Base-by-base conservation (phyloP, 2,888 invertebrate species). In the Actias luna region DNA sequence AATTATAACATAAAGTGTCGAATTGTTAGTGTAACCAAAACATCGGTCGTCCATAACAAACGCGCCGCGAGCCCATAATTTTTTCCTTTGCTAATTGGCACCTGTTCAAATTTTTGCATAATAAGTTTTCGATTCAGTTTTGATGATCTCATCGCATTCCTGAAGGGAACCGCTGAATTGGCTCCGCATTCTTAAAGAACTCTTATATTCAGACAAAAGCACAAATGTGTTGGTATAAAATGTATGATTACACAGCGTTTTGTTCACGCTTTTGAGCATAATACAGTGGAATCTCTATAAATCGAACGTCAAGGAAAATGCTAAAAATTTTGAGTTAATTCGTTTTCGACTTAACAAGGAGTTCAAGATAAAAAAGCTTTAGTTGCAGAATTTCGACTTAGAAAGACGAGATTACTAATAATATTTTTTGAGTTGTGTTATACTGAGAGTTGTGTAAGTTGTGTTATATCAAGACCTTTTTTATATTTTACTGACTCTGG, bases 111-210 rank as follows among this genome's bases (percentile, higher is more conserved):
- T 69, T 73, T 70, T 74, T 70, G 74, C 64, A 66, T 70, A 71
- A 73, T 66, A 69, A 66, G 71, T 66, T 69, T 69, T 67, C 73
- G 58, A 71, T 75, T 73, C 67, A 65, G 63, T 61, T 68, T 71
- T 71, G 76, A 76, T 78, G 78, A 78, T 73, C 75, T 78, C 77
- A 77, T 71, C 66, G 65, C 73, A 72, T 73, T 75, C 67, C 71
- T 65, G 70, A 72, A 71, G 69, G 67, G 69, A 69, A 72, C 68
- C 69, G 68, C 18, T 27, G 46, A 29, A 55, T 55, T 55, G n/a
- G 2, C 29, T 55, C 55, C 29, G 46, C 46, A 50, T 50, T 25
- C 12, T 29, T 55, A 2, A 29, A 55, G 29, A 55, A n/a, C 29
- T 55, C 2, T 55, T 14, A 29, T 29, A 29, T 55, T 29, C 16